Evolutionary conservation across 2,113 vertebrate species (phyloP), one percentile per base, ranked within the genome.

Genomic region (Forbesichthys agassizii): DNA sequence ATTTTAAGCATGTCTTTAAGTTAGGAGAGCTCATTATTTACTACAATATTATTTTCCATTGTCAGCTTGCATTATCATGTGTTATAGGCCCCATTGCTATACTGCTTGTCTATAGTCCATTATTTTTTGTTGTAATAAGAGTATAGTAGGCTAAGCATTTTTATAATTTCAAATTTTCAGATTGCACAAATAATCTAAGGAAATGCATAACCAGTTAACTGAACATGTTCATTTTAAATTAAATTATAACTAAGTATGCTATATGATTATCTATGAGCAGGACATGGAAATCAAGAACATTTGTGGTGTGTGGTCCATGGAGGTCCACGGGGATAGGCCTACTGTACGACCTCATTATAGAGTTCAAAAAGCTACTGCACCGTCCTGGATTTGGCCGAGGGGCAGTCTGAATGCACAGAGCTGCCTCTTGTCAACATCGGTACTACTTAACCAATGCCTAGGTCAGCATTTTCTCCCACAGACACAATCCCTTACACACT

Each of bases 371-470:
- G 33, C 60, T 59, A 69, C 66, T 82, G 77, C 67, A 74, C 53
- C 80, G 82, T 61, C 66, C 72, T 64, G 55, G 53, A 48, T 69
- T 47, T 77, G 84, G 80, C 56, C 62, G 59, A 1, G 27, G 42
- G 46, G 42, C 68, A 63, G 53, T 64, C 76, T 79, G 75, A 78
- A 84, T 55, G 61, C 53, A 59, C 48, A 42, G 55, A 64, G 71
- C 79, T 75, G 51, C 64, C 27, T 61, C 12, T 71, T 68, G 68
- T 75, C 42, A 20, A 10, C 9, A 42, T 58, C 27, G 27, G 27
- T 59, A 55, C 66, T 78, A 74, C 69, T 84, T 11, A 64, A 72
- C 62, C 52, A 68, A 18, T 77, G 74, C 70, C 60, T 14, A 42
- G 53, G 58, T 84, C 71, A 82, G 71, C 78, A 46, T 61, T 62